Conservation (phyloP, 2,113 vertebrate genomes). For the Promerops cafer region DNA sequence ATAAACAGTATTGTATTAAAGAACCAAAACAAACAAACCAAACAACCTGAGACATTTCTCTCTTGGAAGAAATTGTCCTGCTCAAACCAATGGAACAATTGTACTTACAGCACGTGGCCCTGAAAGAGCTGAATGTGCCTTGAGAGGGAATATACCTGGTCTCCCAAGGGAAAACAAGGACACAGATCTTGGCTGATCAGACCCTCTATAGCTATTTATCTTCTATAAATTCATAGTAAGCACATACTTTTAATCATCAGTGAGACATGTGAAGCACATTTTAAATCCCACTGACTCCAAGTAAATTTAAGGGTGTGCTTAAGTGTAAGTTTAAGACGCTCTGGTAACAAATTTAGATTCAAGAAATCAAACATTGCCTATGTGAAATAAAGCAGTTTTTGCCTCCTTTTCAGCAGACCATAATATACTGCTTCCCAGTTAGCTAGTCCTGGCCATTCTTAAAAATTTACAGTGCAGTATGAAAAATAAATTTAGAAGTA, state of each 20-base stretch:
- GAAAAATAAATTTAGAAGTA: not conserved
- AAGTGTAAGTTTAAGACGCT: not conserved
- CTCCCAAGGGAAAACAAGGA: not conserved
- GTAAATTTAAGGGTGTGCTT: not conserved
- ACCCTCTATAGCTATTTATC: not conserved
- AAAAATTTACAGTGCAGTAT: not conserved
- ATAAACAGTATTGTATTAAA: not conserved
- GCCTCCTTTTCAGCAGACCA: not conserved
- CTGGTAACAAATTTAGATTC: not conserved
- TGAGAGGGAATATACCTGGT: not conserved
- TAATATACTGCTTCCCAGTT: not conserved
- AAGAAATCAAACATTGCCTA: not conserved
- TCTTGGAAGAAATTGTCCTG: not conserved
- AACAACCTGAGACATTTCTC: not conserved
- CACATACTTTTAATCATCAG: not conserved
- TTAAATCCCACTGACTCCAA: not conserved
- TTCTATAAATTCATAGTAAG: not conserved
- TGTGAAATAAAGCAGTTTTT: not conserved
- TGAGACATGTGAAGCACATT: not conserved
- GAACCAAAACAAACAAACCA: not conserved
- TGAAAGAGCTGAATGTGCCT: not conserved
- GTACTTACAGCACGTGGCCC: accelerated
- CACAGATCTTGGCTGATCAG: not conserved
- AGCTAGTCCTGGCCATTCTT: not conserved
- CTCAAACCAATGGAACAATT: not conserved